Evolutionary conservation across 2,888 invertebrate species (phyloP), one percentile per base, ranked within the genome.

Genomic region (Leuctra nigra): DNA sequence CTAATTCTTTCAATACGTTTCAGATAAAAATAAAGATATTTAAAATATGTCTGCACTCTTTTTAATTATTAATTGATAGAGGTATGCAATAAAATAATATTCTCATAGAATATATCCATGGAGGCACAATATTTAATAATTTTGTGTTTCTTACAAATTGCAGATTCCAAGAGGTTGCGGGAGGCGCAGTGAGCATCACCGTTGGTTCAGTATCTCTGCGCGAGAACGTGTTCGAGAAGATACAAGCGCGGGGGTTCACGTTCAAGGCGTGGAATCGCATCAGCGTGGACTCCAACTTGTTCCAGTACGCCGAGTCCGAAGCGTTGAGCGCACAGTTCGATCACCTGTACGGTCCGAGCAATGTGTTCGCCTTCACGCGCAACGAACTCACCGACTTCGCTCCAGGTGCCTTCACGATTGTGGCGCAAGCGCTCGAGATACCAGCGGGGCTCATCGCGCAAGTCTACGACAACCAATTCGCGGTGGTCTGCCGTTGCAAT

Each of bases 181-280:
- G 76, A 6, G 82, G 80, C 25, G 86, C 84, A 16, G 78, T 87
- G 59, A 80, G 81, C 63, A 76, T 79, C 35, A 82, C 81, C 1
- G 80, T 81, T 2, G 84, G 81, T 4, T 76, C 75, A 4, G 79
- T 81, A 4, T 73, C 74, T 23, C 77, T 87, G 55, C 69, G 74
- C 59, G 76, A 81, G 67, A 83, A 82, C 68, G 76, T 77, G 64
- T 83, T 88, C 63, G 73, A 76, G 54, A 72, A 70, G 47, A 75
- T 87, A 36, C 74, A 75, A 55, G 72, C 75, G 9, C 74, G 73
- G 55, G 82, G 83, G n/a, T 78, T 87, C 55, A 75, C 76, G 22
- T 69, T 88, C n/a, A 75, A 78, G 35, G 78, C 81, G 7, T 86
- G 84, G 81, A 84, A 81, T 66, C 77, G 73, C 63, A 73, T 87